Evolutionary conservation across 2,888 invertebrate species (phyloP).

Genomic region (Plebejus melissa): DNA sequence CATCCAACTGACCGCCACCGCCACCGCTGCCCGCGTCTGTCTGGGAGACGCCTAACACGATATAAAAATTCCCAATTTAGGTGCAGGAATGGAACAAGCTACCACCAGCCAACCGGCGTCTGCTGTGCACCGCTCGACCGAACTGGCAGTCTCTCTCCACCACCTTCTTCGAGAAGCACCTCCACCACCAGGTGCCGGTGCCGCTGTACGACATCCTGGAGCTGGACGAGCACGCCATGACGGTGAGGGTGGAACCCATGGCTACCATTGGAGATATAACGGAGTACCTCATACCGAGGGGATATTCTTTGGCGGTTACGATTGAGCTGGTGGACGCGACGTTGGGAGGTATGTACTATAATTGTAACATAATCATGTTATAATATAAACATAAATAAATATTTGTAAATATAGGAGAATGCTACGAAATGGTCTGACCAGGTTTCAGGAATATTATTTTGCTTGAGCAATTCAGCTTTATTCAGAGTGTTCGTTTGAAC

Average conservation of each 20-base stretch:
- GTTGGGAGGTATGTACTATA: conserved; percentile 69
- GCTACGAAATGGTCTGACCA: too few relatives aligned
- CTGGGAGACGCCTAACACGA: too few relatives aligned
- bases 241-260: conserved; percentile 83
- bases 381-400: too few relatives aligned
- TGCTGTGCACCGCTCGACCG: conserved; percentile 82
- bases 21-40: too few relatives aligned
- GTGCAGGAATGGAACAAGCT: conserved; percentile 76
- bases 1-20: too few relatives aligned
- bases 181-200: conserved; percentile 81
- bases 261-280: conserved; percentile 83
- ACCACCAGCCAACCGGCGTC: conserved; percentile 63
- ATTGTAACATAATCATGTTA: too few relatives aligned
- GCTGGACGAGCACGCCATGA: conserved; percentile 77
- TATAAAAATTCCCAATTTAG: conserved; percentile 42
- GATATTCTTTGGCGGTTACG: conserved; percentile 83
- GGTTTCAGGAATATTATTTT: too few relatives aligned
- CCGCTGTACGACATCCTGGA: conserved; percentile 81
- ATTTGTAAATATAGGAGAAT: too few relatives aligned
- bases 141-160: conserved; percentile 85
- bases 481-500: too few relatives aligned
- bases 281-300: conserved; percentile 80
- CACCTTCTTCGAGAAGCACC: conserved; percentile 82
- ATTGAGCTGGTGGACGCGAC: conserved; percentile 85
- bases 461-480: too few relatives aligned